Conservation (phyloP, 1,140 invertebrate species). For the Pomacea maculata region DNA sequence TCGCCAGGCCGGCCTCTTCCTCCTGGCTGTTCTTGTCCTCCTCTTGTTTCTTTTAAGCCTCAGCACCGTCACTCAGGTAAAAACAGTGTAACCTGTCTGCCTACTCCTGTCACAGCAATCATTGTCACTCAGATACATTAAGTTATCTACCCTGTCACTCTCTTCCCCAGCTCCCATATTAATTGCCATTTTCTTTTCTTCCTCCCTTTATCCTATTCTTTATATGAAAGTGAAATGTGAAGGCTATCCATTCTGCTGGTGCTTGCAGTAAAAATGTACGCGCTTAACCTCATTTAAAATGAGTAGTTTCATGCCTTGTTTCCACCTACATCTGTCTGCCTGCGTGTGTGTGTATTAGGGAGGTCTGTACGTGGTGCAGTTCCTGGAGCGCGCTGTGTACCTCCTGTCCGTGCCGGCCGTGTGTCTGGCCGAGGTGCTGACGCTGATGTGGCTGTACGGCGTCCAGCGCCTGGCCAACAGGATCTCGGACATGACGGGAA, state of each 20-base stretch:
- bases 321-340: background rate
- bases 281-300: too few relatives aligned
- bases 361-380: constrained; percentile 40
- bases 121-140: background rate
- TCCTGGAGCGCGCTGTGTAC: constrained; percentile 37
- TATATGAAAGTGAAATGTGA: too few relatives aligned
- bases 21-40: constrained; percentile 13
- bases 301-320: too few relatives aligned
- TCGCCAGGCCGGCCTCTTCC: background rate
- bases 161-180: too few relatives aligned
- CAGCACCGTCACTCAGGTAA: constrained; percentile 20
- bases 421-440: constrained; percentile 44
- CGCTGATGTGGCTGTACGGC: constrained; percentile 55
- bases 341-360: constrained; percentile 32
- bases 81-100: background rate
- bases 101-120: background rate
- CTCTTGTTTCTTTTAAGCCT: constrained; percentile 10
- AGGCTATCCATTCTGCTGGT: too few relatives aligned
- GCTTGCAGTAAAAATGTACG: too few relatives aligned
- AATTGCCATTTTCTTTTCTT: background rate
- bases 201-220: background rate
- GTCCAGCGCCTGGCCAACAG: constrained; percentile 58
- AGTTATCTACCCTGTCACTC: background rate
- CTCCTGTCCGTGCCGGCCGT: constrained; percentile 42
- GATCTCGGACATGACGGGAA: constrained; percentile 58